Base-by-base conservation (phyloP, 2,113 vertebrate genomes). In the Neofelis nebulosa region DNA sequence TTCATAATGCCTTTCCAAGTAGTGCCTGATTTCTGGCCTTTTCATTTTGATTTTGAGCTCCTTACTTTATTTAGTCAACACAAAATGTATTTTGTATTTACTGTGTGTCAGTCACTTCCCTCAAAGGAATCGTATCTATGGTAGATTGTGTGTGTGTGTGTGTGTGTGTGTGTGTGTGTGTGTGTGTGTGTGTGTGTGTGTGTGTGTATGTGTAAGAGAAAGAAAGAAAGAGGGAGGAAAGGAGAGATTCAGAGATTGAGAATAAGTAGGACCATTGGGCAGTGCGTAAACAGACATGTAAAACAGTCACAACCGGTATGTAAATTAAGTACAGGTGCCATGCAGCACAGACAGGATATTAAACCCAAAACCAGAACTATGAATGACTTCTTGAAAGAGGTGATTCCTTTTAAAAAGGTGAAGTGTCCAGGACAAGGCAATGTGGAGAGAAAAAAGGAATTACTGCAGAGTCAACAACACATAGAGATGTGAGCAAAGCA, bases 21-120 rank as follows among this genome's bases (percentile, higher is more conserved):
- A 27, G 12, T 45, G 63, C 3, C 18, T 29, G 25, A 19, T 92
- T 66, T 90, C 48, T 95, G 1, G 5, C 66, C 50, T 92, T 91
- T 83, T 69, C 31, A 74, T 71, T 97, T 74, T 85, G 14, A 50
- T 69, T n/a, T 9, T 45, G 78, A 80, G 55, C 4, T 36, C 5
- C n/a, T 76, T 92, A 14, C 21, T 89, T 94, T n/a, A 92, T 89
- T 65, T 68, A 68, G 2, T 95, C n/a, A 94, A 55, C n/a, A 78
- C 12, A 85, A 79, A 57, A 52, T 80, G 2, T 65, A 74, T 91
- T 86, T 36, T 29, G 8, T 36, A 66, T 88, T 85, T 89, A 86
- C 27, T 38, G 4, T 41, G 4, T 65, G 8, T 13, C 18, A 83
- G 10, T 89, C n/a, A 84, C n/a, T 89, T 88, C 41, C 4, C 66